These are phyloP conservation scores for Clistopyga incitator DNA, from an alignment of 2,888 invertebrate species.

Conservation along the genomic window DNA sequence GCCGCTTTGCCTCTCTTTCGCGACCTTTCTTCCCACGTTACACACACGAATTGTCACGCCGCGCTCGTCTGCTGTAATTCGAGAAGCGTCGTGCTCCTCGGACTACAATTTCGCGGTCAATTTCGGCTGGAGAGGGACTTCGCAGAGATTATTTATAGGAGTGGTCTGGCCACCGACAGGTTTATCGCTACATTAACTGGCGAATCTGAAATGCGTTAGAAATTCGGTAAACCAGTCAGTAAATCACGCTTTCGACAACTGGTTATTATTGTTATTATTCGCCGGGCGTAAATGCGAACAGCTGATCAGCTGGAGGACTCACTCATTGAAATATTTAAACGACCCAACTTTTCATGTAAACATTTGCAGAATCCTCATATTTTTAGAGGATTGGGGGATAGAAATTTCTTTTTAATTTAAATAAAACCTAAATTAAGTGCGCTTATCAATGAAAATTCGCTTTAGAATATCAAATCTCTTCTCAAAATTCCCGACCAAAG, in stretches of 20 bases:
- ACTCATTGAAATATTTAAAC: no score
- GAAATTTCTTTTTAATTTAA: no score
- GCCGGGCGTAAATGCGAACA: not conserved
- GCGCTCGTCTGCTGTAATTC: slow-evolving; percentile 15
- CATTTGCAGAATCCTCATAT: no score
- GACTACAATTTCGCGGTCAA: not conserved
- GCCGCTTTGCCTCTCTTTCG: not conserved
- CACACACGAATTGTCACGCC: not conserved
- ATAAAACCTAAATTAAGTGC: no score
- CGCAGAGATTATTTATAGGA: slow-evolving; percentile 5
- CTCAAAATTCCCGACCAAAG: no score
- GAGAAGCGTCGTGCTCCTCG: not conserved
- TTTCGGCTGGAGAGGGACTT: not conserved
- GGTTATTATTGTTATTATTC: not conserved
- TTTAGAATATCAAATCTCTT: no score
- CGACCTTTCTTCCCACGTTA: slow-evolving; percentile 35
- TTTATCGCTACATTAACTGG: slow-evolving; percentile 2
- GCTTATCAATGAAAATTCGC: no score
- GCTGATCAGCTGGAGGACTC: not conserved
- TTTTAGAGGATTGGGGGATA: no score
- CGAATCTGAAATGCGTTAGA: not conserved
- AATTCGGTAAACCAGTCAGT: not conserved
- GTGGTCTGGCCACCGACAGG: not conserved
- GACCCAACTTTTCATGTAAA: no score
- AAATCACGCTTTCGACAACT: not conserved